A percentile compares a stretch with the other conserved stretches of the same genome.
These are phyloP conservation scores for Eupithecia subumbrata DNA, from an alignment of 2,888 invertebrate genomes.

Conservation along the genomic window DNA sequence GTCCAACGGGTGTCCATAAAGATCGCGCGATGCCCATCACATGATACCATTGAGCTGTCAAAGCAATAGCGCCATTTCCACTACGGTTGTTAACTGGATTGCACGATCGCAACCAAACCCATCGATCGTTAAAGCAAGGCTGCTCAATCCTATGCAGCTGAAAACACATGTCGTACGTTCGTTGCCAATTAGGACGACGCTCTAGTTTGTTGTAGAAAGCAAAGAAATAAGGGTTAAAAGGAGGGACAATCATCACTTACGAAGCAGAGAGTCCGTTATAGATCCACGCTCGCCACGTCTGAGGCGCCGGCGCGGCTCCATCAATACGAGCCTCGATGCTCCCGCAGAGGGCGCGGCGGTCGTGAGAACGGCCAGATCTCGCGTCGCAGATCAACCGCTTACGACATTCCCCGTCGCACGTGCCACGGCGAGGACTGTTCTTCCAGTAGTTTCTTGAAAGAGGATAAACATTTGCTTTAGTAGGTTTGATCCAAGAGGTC, in stretches of 20 bases:
- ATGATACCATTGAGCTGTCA: not conserved
- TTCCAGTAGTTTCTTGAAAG: conserved; percentile 92
- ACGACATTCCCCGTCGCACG: conserved; percentile 93
- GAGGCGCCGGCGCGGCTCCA: conserved; percentile 86
- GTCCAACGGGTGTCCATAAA: not conserved
- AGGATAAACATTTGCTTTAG: not conserved
- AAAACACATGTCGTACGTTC: too few species aligned
- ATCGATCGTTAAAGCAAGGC: too few species aligned
- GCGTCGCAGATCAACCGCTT: conserved; percentile 94
- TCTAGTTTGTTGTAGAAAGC: not conserved
- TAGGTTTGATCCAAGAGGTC: not conserved
- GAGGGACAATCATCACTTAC: conserved; percentile 81
- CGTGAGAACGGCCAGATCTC: conserved; percentile 93
- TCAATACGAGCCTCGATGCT: conserved; percentile 93
- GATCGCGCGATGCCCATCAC: not conserved
- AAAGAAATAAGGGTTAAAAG: not conserved
- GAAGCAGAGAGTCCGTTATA: conserved; percentile 94
- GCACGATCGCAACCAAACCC: not conserved
- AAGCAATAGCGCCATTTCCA: not conserved
- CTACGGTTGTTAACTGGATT: not conserved
- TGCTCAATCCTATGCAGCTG: too few species aligned
- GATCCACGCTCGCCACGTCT: conserved; percentile 94
- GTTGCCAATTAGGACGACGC: not conserved
- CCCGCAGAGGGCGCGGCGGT: conserved; percentile 91
- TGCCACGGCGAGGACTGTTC: conserved; percentile 92